Percentiles rank a stretch among this genome's conserved stretches.
Conservation (phyloP, 2,113 vertebrate species). For the Malurus alboscapulatus region DNA sequence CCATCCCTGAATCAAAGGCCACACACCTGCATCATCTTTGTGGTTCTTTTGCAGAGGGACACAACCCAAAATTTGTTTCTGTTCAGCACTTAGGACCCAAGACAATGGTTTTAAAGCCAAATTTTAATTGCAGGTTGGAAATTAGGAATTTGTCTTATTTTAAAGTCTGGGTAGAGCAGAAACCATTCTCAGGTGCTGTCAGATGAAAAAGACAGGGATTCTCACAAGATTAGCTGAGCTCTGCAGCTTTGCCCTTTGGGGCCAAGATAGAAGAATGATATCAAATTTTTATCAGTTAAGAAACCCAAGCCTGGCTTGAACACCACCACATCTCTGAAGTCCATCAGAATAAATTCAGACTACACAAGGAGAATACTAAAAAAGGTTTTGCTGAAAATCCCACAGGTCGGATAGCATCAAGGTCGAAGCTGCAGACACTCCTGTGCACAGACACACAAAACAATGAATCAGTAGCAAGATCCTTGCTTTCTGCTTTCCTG, state of each 20-base stretch:
- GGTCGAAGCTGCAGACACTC: neutral
- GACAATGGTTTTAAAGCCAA: neutral
- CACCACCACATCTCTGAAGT: neutral
- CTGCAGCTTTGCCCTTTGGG: conserved; percentile 1
- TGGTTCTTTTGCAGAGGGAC: neutral
- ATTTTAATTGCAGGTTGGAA: neutral
- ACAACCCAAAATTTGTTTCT: neutral
- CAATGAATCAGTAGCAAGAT: neutral
- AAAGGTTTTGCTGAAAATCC: neutral
- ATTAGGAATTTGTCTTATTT: neutral
- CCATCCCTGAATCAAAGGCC: neutral
- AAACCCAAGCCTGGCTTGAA: neutral
- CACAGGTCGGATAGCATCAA: neutral
- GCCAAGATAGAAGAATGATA: neutral
- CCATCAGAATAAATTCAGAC: neutral
- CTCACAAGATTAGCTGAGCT: neutral
- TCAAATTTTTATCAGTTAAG: conserved; percentile 17
- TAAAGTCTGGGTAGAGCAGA: neutral
- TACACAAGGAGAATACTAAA: neutral
- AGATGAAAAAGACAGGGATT: neutral
- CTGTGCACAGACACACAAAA: neutral
- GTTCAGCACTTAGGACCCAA: neutral
- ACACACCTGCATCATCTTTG: accelerated
- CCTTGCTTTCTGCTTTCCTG: neutral
- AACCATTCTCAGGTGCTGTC: neutral